A percentile compares a stretch with the other conserved stretches of the same genome.
phyloP scores from a whole-genome alignment of 2,113 vertebrate genomes.

The Rutilus rutilus region DNA sequence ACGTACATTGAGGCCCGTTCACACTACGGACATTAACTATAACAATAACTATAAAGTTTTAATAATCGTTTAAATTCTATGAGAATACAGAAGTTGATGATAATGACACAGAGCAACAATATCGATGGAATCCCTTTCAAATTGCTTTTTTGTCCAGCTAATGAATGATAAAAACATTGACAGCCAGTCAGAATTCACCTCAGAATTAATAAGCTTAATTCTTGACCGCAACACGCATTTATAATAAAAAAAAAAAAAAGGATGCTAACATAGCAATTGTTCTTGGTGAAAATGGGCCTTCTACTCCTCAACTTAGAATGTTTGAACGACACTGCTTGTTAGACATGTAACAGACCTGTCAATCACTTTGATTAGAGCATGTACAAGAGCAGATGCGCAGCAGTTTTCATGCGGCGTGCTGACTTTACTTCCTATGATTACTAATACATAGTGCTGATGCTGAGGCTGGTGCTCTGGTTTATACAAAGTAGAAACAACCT shows the following conservation, averaged over 20 bases:
- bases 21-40: neutral
- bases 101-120: neutral
- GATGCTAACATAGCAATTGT: neutral
- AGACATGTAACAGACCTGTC: slow-evolving; percentile 14
- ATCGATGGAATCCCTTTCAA: neutral
- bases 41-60: neutral
- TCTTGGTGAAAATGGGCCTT: neutral
- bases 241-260: neutral
- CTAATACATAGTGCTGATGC: slow-evolving; percentile 16
- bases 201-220: neutral
- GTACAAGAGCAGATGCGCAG: slow-evolving; percentile 12
- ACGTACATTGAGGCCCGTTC: neutral
- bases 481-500: slow-evolving; percentile 20
- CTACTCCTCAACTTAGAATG: neutral
- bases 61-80: neutral
- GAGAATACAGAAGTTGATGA: neutral
- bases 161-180: neutral
- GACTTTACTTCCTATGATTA: slow-evolving; percentile 34
- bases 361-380: slow-evolving; percentile 31
- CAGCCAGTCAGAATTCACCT: neutral
- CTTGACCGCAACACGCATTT: neutral
- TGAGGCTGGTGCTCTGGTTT: slow-evolving; percentile 11
- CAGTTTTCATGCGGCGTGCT: neutral
- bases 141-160: neutral
- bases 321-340: neutral